These are phyloP conservation scores for Protosalanx chinensis DNA, from an alignment of 2,797 vertebrate genomes.

Conservation along the genomic window DNA sequence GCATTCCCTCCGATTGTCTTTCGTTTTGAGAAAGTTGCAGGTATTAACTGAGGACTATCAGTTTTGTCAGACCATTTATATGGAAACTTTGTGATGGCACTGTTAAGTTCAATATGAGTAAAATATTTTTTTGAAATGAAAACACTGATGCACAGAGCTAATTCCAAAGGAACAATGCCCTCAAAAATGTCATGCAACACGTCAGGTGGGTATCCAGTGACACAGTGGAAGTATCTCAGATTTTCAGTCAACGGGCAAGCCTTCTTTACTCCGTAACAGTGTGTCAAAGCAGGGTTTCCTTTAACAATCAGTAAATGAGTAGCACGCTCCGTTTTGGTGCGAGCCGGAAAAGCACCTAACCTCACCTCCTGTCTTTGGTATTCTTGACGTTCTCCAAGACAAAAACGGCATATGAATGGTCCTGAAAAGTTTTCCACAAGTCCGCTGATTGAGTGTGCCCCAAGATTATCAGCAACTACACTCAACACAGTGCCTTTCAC, in stretches of 20 bases:
- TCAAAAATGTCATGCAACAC: constrained; percentile 20
- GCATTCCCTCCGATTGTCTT: too few species aligned
- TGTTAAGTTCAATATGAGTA: constrained; percentile 16
- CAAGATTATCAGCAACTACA: constrained; percentile 24
- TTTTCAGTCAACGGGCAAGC: constrained; percentile 16
- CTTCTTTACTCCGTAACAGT: constrained; percentile 10
- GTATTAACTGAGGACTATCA: too few species aligned
- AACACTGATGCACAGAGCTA: background rate
- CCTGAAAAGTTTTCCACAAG: constrained; percentile 18
- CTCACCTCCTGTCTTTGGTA: constrained; percentile 20
- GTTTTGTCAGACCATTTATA: background rate
- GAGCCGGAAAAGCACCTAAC: constrained; percentile 19
- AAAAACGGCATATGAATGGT: constrained; percentile 27
- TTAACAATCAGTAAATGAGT: constrained; percentile 18
- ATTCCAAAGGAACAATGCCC: constrained; percentile 15
- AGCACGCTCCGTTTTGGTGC: constrained; percentile 15
- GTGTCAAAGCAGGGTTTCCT: constrained; percentile 9
- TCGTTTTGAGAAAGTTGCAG: too few species aligned
- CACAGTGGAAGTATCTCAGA: constrained; percentile 18
- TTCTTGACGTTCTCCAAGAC: constrained; percentile 16
- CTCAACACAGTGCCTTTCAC: constrained; percentile 18
- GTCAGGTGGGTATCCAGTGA: constrained; percentile 15
- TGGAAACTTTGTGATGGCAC: constrained; percentile 4
- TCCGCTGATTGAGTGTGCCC: constrained; percentile 25
- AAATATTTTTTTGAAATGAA: constrained; percentile 24